Percentiles rank a stretch among this genome's conserved stretches.
Evolutionary conservation across 2,888 invertebrate genomes (phyloP).

Genomic region (Caenorhabditis zanzibari): DNA sequence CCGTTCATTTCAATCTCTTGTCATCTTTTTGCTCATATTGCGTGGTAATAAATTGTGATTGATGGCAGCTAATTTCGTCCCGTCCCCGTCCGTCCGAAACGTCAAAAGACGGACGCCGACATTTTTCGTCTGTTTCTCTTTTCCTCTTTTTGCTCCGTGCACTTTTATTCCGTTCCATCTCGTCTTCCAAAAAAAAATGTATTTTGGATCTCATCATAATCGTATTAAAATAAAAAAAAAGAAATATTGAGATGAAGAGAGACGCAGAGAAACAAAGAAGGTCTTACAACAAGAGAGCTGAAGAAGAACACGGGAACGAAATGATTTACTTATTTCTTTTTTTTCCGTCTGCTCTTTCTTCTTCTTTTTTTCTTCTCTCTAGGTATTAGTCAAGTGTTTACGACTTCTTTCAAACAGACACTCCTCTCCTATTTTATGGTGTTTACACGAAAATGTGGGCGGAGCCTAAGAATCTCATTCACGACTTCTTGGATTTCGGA

Average conservation of each 20-base stretch:
- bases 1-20: constrained; percentile 10
- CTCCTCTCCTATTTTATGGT: constrained; percentile 42
- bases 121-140: constrained; percentile 15
- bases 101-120: constrained; percentile 49
- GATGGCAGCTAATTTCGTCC: constrained; percentile 59
- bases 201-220: constrained; percentile 2
- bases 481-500: background rate
- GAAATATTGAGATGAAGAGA: background rate
- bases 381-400: constrained; percentile 65
- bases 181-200: constrained; percentile 27
- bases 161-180: constrained; percentile 32
- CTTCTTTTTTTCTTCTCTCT: constrained; percentile 1
- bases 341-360: constrained; percentile 22
- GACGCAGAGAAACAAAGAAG: constrained; percentile 24
- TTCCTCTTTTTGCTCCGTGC: constrained; percentile 22
- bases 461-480: constrained; percentile 9
- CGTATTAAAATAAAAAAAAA: constrained; percentile 16
- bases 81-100: constrained; percentile 37
- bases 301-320: constrained; percentile 46
- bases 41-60: constrained; percentile 61
- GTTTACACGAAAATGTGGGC: constrained; percentile 51
- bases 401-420: constrained; percentile 39
- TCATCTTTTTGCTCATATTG: constrained; percentile 42
- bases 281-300: constrained; percentile 13
- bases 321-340: constrained; percentile 53